Conservation (phyloP, 1,140 invertebrate species). For the Holcopasites calliopsidis region DNA sequence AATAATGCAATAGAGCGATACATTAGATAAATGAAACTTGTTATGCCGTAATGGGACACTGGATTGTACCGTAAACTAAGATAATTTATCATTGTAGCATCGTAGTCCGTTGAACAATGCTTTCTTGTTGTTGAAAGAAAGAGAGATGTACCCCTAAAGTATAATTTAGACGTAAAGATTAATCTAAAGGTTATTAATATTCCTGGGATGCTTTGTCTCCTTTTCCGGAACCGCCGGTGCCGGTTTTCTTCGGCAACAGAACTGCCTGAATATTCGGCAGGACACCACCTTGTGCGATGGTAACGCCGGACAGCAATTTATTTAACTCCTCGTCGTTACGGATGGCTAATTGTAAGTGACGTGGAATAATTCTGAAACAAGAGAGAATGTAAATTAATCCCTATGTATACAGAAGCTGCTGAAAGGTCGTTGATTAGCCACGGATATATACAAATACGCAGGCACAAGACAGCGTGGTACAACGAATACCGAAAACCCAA, state of each 20-base stretch:
- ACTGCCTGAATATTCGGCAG: slow-evolving; percentile 88
- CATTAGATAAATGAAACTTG: neutral
- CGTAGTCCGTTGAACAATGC: too few relatives aligned
- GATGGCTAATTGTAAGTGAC: slow-evolving; percentile 88
- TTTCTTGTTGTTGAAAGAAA: slow-evolving; percentile 28
- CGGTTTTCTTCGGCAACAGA: slow-evolving; percentile 86
- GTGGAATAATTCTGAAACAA: slow-evolving; percentile 84
- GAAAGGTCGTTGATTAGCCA: neutral
- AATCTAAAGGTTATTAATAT: slow-evolving; percentile 60
- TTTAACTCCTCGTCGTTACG: slow-evolving; percentile 91
- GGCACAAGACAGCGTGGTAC: neutral
- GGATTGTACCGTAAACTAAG: slow-evolving; percentile 3
- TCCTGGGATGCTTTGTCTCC: slow-evolving; percentile 68
- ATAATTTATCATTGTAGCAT: slow-evolving; percentile 10
- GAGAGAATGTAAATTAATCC: neutral
- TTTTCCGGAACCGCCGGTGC: slow-evolving; percentile 66
- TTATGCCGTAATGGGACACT: neutral
- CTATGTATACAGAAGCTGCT: neutral
- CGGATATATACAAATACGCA: neutral
- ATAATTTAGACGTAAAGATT: slow-evolving; percentile 58
- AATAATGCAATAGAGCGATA: neutral
- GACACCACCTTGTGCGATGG: slow-evolving; percentile 89
- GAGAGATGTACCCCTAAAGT: slow-evolving; percentile 47
- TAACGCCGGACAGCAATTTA: slow-evolving; percentile 88
- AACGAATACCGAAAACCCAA: neutral